These are phyloP conservation scores for Phylloscopus trochilus DNA, from an alignment of 2,113 vertebrate genomes.

Conservation along the genomic window DNA sequence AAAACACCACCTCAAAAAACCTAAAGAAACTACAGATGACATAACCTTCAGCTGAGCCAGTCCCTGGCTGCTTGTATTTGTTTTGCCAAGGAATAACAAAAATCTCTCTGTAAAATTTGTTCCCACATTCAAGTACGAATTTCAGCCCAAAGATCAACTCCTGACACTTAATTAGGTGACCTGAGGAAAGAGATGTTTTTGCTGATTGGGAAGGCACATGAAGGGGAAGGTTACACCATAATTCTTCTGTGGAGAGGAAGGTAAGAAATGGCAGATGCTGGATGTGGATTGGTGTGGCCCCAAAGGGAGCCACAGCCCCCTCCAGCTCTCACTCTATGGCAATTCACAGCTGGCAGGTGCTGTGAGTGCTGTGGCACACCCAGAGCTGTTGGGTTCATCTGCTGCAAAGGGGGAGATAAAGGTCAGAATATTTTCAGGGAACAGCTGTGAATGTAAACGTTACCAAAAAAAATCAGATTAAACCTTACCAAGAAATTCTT, in stretches of 20 bases:
- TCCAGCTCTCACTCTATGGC: fast-evolving
- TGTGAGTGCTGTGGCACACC: neutral
- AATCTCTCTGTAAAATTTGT: constrained; percentile 19
- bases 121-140: neutral
- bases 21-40: neutral
- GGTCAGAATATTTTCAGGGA: neutral
- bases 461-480: neutral
- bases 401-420: neutral
- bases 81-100: neutral
- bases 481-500: neutral
- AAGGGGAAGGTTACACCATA: neutral
- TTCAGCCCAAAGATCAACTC: constrained; percentile 21
- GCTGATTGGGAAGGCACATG: neutral
- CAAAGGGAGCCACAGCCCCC: neutral
- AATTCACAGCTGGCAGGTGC: neutral
- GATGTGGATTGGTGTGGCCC: neutral
- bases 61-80: neutral
- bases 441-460: neutral
- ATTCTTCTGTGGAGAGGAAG: neutral
- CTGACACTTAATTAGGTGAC: constrained; percentile 6
- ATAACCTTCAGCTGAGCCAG: neutral
- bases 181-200: neutral
- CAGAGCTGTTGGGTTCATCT: neutral
- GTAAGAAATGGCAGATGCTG: neutral
- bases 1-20: too few relatives aligned